A percentile compares a stretch with the other conserved stretches of the same genome.
phyloP scores from a whole-genome alignment of 2,888 invertebrate species.

The Heliothis peltigera region DNA sequence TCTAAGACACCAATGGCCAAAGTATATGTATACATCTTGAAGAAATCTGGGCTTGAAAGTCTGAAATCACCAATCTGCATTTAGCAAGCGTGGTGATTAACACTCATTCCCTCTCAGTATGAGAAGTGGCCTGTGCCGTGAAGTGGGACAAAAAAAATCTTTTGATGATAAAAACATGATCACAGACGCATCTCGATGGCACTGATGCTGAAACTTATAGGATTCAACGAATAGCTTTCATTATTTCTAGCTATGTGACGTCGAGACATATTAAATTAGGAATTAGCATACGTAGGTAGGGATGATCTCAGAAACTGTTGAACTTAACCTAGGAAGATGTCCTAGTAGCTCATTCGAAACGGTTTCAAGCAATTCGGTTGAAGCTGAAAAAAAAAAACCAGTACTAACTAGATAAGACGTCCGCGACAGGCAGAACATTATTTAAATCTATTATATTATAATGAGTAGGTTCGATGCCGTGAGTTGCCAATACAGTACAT shows the following conservation, averaged over 20 bases:
- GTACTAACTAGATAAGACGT: not conserved
- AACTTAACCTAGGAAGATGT: not conserved
- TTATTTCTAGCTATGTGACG: no score
- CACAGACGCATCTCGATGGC: not conserved
- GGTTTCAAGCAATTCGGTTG: not conserved
- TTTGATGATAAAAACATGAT: not conserved
- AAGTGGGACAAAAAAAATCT: no score
- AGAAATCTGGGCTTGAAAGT: no score
- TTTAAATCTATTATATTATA: not conserved
- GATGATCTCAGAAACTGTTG: no score
- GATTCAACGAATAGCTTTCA: not conserved
- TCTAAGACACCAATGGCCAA: no score
- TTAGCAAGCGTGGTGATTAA: no score
- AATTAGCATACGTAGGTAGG: no score
- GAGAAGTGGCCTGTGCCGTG: no score
- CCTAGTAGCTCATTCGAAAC: not conserved
- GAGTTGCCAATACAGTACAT: not conserved
- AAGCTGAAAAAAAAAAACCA: not conserved
- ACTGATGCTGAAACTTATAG: not conserved
- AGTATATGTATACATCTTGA: no score
- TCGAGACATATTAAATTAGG: no score
- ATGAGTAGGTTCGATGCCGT: not conserved
- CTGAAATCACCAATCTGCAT: no score
- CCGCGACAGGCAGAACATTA: not conserved
- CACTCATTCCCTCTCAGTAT: no score